Evolutionary conservation across 1,140 invertebrate genomes (phyloP), one percentile per base, ranked within the genome.

Genomic region (Tribolium madens): DNA sequence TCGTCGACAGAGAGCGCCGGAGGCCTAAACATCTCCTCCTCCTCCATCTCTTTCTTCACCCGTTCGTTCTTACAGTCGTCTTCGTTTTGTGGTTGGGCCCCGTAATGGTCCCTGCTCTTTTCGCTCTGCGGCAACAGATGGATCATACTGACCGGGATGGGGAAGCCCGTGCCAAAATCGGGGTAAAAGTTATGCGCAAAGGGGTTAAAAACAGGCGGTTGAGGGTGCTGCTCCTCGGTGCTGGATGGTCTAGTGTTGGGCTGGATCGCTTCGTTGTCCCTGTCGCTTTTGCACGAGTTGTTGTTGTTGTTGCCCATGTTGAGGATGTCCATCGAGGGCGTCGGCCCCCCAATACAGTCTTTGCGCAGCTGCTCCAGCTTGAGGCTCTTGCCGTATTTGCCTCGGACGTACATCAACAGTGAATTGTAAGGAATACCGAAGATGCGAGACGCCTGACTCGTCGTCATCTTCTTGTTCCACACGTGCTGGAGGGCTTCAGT

Each of bases 401-500:
- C 95, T n/a, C 95, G 87, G 3, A 97, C 95, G 86, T 97, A 97
- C 95, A 96, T 96, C 10, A 96, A 88, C 0, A 97, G 87, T 14
- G 94, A 95, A 85, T 97, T 97, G 89, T 97, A 96, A 0, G 95
- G 95, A 60, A 96, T 97, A 3, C 95, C 95, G 84, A 95, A 96
- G 81, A 96, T 94, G 48, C 95, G 87, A 10, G 94, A 95, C 0
- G 95, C 95, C 85, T 96, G 95, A 76, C 94, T 96, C 0, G 95
- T 96, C n/a, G 95, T 96, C 94, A 96, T 96, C 83, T 95, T 96
- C 83, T 96, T 96, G 85, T 96, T 96, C 95, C 95, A 96, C 0
- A 96, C 95, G 84, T 96, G 94, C 81, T 95, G 94, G 10, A 96
- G 87, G 0, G 95, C 95, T 85, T 96, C 93, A 9, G 95, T 96